Evolutionary conservation across 2,797 vertebrate genomes (phyloP).

Genomic region (Notolabrus celidotus): DNA sequence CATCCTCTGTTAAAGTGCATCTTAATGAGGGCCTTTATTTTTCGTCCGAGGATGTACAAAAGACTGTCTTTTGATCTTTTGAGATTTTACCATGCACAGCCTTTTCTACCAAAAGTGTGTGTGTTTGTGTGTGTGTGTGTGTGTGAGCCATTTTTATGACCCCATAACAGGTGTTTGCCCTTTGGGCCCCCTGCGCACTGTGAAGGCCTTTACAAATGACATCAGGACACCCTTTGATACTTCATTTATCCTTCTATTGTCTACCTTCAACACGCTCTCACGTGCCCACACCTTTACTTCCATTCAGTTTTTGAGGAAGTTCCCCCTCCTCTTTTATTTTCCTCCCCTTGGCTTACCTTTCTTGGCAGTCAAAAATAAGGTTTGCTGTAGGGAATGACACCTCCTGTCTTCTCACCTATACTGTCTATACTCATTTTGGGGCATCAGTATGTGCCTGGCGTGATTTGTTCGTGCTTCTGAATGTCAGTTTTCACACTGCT

Average conservation of each 20-base stretch:
- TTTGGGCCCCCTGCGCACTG: constrained; percentile 27
- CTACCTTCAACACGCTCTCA: constrained; percentile 24
- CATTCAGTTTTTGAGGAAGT: constrained; percentile 38
- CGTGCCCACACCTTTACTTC: constrained; percentile 32
- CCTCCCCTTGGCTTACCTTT: constrained; percentile 29
- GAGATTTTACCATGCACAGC: not conserved
- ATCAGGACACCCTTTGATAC: constrained; percentile 8
- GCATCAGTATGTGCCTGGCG: constrained; percentile 38
- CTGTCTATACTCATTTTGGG: constrained; percentile 57
- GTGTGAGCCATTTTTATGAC: constrained; percentile 14
- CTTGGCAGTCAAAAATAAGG: constrained; percentile 63
- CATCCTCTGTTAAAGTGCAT: constrained; percentile 3
- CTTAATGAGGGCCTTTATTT: not conserved
- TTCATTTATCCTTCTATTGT: constrained; percentile 34
- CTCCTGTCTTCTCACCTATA: constrained; percentile 58
- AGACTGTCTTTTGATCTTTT: constrained; percentile 32
- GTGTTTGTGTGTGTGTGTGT: not conserved
- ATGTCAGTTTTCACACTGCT: constrained; percentile 10
- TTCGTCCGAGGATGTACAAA: not conserved
- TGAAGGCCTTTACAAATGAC: constrained; percentile 10
- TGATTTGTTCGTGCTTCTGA: constrained; percentile 25
- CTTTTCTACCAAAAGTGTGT: not conserved
- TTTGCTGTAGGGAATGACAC: constrained; percentile 58
- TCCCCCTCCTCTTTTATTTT: constrained; percentile 17
- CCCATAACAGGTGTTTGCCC: constrained; percentile 67